Percentiles rank a stretch among this genome's conserved stretches.
These are phyloP conservation scores for Cottoperca gobio DNA, from an alignment of 2,797 vertebrate species.

Conservation along the genomic window DNA sequence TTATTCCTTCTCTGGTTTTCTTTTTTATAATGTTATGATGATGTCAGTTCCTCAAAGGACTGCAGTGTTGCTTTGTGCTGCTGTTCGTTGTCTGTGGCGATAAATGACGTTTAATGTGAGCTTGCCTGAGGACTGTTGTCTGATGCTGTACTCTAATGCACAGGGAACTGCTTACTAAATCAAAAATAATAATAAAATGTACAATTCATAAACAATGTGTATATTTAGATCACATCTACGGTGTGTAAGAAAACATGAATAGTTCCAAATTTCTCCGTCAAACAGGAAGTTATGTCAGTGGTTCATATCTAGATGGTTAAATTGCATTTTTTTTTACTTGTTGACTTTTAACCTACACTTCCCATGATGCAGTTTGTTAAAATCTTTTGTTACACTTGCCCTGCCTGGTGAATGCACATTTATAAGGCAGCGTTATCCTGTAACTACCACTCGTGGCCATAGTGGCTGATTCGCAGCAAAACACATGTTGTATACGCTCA, in stretches of 20 bases:
- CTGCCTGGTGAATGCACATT: not conserved
- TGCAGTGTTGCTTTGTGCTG: conserved; percentile 14
- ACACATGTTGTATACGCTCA: not conserved
- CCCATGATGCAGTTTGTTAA: conserved; percentile 11
- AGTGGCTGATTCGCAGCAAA: not conserved
- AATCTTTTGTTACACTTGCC: not conserved
- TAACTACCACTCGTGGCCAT: not conserved
- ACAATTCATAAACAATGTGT: not conserved
- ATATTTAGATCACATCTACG: not conserved
- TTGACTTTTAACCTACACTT: not conserved
- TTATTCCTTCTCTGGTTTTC: not conserved
- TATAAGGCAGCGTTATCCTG: not conserved
- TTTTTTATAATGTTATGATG: conserved; percentile 19
- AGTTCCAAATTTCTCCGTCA: not conserved
- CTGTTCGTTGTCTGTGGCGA: not conserved
- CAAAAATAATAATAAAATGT: not conserved
- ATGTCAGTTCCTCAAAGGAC: not conserved
- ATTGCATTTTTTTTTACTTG: not conserved
- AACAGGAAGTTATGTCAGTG: not conserved
- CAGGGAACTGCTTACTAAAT: not conserved
- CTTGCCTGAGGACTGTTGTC: conserved; percentile 36
- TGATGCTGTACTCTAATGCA: conserved; percentile 21
- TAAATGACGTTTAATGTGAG: conserved; percentile 6
- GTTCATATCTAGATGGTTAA: not conserved
- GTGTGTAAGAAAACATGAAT: not conserved